Evolutionary conservation across 2,113 vertebrate species (phyloP).

Genomic region (Bubo blakistoni): DNA sequence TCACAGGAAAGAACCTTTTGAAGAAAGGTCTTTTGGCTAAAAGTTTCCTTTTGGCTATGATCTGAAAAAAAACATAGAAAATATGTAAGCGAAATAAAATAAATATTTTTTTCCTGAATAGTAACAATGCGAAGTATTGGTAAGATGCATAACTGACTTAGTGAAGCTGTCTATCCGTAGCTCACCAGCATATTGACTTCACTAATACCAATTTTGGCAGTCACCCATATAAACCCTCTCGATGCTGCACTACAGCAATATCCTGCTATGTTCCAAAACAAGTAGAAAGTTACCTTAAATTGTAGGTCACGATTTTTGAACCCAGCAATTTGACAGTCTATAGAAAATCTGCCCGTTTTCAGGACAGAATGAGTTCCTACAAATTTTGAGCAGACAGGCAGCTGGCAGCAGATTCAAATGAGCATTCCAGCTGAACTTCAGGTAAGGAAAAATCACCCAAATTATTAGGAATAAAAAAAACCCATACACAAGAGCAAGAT

Average conservation of each 20-base stretch:
- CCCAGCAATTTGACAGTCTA: neutral
- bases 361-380: neutral
- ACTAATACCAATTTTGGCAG: neutral
- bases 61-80: neutral
- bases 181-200: neutral
- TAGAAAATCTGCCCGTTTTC: neutral
- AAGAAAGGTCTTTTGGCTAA: neutral
- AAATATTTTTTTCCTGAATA: neutral
- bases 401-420: neutral
- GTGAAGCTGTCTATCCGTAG: neutral
- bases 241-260: neutral
- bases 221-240: neutral
- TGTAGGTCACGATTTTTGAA: rapidly evolving
- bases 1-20: neutral
- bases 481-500: neutral
- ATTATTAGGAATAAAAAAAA: neutral
- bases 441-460: neutral
- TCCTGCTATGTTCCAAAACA: neutral
- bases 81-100: neutral
- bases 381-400: neutral
- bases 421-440: neutral
- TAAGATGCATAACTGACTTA: neutral
- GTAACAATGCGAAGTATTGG: neutral
- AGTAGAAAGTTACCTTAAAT: neutral
- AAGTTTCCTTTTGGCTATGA: neutral